Evolutionary conservation across 2,888 invertebrate species (phyloP), one percentile per base, ranked within the genome.

Genomic region (Tetragonula carbonaria): DNA sequence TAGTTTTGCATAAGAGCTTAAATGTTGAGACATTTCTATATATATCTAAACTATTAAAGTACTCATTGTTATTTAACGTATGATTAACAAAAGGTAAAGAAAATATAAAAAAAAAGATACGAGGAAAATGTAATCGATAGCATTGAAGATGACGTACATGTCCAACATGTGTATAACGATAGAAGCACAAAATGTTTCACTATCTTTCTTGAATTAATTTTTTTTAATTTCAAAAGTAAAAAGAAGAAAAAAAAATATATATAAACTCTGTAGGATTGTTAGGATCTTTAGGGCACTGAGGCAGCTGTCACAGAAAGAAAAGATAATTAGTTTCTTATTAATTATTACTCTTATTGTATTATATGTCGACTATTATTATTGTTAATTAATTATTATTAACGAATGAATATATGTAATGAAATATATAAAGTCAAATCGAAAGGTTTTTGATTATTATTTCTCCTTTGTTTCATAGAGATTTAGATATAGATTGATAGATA

Each of bases 241-340:
- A 78, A 66, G 57, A 74, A 45, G 45, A 11, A 45, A 8, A 45
- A 38, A 45, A 11, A 0, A 38, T 6, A 0, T 38, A 50, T 63
- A 80, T 38, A 62, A 92, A 93, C 94, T 94, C 94, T 94, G 94
- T 94, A 94, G 93, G 92, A 91, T 86, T 91, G 94, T 93, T 94
- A 94, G 94, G 93, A 92, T 92, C 74, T 92, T 87, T 91, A 91
- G 92, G 91, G 94, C 94, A 94, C 94, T 94, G 94, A 94, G 94
- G 94, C 94, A 94, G 94, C 94, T 94, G 94, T 94, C 94, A 94
- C 89, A 92, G 90, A 92, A 94, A 92, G 81, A 87, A 91, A 93
- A 91, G 91, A 93, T 90, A 93, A 94, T 93, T 93, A 93, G 91
- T 93, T 93, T 93, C 90, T 93, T 92, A 93, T 93, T 93, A 91